These are phyloP conservation scores for Apeira syringaria DNA, from an alignment of 2,888 invertebrate genomes.

Conservation along the genomic window DNA sequence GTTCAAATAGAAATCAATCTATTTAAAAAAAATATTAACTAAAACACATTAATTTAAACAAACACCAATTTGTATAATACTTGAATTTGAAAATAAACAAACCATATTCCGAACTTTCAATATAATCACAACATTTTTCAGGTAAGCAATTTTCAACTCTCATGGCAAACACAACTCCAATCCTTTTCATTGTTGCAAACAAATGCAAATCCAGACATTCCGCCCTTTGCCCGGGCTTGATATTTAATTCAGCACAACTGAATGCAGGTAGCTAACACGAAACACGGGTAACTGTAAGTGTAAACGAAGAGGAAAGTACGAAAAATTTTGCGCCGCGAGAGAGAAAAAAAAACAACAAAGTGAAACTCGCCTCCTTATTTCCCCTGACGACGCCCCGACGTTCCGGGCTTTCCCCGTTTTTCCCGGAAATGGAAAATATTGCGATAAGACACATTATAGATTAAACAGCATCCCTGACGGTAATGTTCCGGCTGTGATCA, in stretches of 20 bases:
- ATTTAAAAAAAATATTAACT: too few relatives aligned
- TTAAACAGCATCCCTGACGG: slow-evolving; percentile 73
- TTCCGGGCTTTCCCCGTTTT: slow-evolving; percentile 63
- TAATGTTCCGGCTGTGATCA: slow-evolving; percentile 69
- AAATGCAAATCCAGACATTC: slow-evolving; percentile 79
- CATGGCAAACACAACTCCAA: slow-evolving; percentile 55
- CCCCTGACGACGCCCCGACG: slow-evolving; percentile 73
- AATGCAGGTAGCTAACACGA: slow-evolving; percentile 59
- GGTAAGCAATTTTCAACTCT: slow-evolving; percentile 26
- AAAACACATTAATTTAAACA: too few relatives aligned
- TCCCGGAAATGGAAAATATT: slow-evolving; percentile 83
- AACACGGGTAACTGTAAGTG: slow-evolving; percentile 80
- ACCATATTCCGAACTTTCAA: not conserved
- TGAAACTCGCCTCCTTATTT: slow-evolving; percentile 82
- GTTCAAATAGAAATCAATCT: too few relatives aligned
- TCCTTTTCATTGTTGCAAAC: slow-evolving; percentile 68
- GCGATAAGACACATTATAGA: slow-evolving; percentile 83
- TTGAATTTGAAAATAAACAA: too few relatives aligned
- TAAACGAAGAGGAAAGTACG: slow-evolving; percentile 78
- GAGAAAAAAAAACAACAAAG: slow-evolving; percentile 73
- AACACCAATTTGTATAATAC: too few relatives aligned
- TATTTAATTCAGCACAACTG: slow-evolving; percentile 76
- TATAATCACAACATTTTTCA: slow-evolving; percentile 3
- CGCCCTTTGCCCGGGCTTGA: slow-evolving; percentile 70
- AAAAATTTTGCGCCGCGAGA: slow-evolving; percentile 62